A percentile compares a stretch with the other conserved stretches of the same genome.
Evolutionary conservation across 2,888 invertebrate genomes (phyloP).

Genomic region (Halictus ligatus): DNA sequence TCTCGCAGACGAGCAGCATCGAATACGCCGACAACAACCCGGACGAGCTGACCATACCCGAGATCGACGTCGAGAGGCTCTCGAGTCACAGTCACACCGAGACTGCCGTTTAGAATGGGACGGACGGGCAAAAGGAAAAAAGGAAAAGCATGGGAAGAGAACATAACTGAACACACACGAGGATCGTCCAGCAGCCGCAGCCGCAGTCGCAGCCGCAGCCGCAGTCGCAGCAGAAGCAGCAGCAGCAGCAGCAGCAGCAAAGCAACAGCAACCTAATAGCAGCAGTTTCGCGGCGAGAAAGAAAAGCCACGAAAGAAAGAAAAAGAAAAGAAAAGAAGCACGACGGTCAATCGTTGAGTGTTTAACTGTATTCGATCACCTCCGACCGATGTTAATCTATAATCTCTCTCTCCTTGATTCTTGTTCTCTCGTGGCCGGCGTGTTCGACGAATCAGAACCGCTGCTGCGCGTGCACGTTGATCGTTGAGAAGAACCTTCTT

Average conservation of each 20-base stretch:
- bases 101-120: slow-evolving; percentile 91
- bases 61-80: slow-evolving; percentile 96
- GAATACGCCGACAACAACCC: slow-evolving; percentile 96
- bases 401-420: slow-evolving; percentile 39
- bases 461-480: slow-evolving; percentile 7
- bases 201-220: neutral
- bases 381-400: slow-evolving; percentile 34
- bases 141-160: too few species aligned
- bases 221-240: neutral
- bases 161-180: slow-evolving; percentile 39
- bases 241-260: neutral
- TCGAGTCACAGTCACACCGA: slow-evolving; percentile 97
- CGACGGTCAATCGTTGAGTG: slow-evolving; percentile 38
- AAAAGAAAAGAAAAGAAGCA: neutral
- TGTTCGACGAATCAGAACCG: slow-evolving; percentile 15
- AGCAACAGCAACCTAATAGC: neutral
- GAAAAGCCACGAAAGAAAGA: neutral
- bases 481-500: slow-evolving; percentile 17
- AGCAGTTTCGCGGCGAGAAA: neutral
- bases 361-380: slow-evolving; percentile 37
- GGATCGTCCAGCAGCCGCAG: slow-evolving; percentile 28
- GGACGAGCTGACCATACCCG: slow-evolving; percentile 94
- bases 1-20: slow-evolving; percentile 96
- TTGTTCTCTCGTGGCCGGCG: slow-evolving; percentile 57
- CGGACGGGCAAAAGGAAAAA: slow-evolving; percentile 44